Evolutionary conservation across 2,888 invertebrate genomes (phyloP).

Genomic region (Torymus texanus): DNA sequence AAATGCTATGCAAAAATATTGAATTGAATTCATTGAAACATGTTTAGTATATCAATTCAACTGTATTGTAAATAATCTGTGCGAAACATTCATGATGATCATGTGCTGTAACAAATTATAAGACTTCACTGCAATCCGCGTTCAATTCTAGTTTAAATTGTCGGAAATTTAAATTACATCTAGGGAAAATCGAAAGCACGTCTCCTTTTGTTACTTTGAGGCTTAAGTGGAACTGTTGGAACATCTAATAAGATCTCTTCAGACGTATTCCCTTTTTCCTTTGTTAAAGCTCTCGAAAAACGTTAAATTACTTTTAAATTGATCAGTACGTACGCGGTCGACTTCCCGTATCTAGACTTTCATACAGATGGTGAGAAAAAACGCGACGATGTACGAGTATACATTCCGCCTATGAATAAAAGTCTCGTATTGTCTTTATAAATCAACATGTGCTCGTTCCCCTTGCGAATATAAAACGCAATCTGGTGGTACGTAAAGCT

Average conservation of each 20-base stretch:
- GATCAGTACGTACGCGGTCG: neutral
- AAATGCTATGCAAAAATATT: too few species aligned
- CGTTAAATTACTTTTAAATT: conserved; percentile 28
- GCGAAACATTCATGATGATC: neutral
- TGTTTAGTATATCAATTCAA: too few species aligned
- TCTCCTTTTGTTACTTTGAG: neutral
- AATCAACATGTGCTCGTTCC: too few species aligned
- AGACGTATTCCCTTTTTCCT: neutral
- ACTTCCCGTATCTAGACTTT: too few species aligned
- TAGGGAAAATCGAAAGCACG: neutral
- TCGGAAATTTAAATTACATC: conserved; percentile 32
- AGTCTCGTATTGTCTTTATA: too few species aligned
- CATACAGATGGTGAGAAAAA: too few species aligned
- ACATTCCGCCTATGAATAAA: too few species aligned
- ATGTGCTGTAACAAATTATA: too few species aligned
- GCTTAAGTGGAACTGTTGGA: neutral
- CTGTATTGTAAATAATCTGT: neutral
- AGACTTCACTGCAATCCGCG: too few species aligned
- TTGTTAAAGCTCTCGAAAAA: neutral
- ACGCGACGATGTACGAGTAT: too few species aligned
- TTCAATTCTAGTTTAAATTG: neutral
- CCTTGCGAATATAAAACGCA: too few species aligned
- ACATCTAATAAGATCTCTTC: neutral
- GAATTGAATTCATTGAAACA: too few species aligned
- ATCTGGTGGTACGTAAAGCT: neutral